Evolutionary conservation across 2,797 vertebrate genomes (phyloP), one percentile per base, ranked within the genome.

Genomic region (Chaetodon trifasciatus): DNA sequence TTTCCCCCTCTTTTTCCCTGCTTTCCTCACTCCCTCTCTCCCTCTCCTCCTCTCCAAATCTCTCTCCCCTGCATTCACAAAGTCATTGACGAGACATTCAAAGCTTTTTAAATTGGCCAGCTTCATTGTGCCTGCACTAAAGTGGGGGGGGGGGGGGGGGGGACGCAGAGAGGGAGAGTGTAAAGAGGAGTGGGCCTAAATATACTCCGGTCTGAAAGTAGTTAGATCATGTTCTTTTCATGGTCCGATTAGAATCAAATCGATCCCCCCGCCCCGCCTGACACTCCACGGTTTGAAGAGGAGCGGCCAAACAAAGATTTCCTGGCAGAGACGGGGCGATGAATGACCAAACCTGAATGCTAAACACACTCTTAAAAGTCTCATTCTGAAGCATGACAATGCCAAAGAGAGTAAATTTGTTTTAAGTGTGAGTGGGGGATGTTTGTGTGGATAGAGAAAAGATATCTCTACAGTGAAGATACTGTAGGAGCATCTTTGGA

Each of bases 191-290:
- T 95, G 96, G 96, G 96, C 96, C 97, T 97, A 97, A 98, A 99
- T 98, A 98, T 98, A 98, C 97, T 96, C 96, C 95, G 96, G 95
- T 94, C 97, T 98, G 97, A 98, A 99, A 98, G 97, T 97, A 98
- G 97, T 99, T 99, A 99, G 98, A 99, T 99, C 98, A 99, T 99
- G 98, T 99, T 99, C 98, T 99, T 99, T 99, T 99, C 98, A 99
- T 99, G 98, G 97, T 99, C 97, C 96, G 97, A 99, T 99, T 99
- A 99, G 97, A 99, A 98, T 99, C 98, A 98, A 99, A 99, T 98
- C 98, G 97, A 98, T 98, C 97, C 98, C 96, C 96, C 96, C 96
- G 94, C 96, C 96, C 97, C 95, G 96, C 96, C 94, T 95, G 92
- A 93, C 96, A 96, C 96, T 97, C 96, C 95, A 96, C 90, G 96